Evolutionary conservation across 2,888 invertebrate species (phyloP), one percentile per base, ranked within the genome.

Genomic region (Lydus trimaculatus): DNA sequence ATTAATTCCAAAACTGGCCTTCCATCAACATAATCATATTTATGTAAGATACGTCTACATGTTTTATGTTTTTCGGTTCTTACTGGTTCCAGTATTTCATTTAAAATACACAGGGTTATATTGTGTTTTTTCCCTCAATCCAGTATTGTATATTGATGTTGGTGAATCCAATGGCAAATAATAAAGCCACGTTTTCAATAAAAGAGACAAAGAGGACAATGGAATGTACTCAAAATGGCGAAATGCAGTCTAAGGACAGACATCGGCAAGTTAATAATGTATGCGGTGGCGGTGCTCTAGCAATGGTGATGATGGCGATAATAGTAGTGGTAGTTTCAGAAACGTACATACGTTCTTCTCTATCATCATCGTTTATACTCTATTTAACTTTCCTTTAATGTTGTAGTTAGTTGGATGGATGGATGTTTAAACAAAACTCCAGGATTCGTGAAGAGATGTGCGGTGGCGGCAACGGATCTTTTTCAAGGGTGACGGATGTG

Each of bases 401-500:
- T 17, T 43, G 7, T n/a, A 43, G 43, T 43, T 43, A 13, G 52
- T 23, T 52, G 4, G 5, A 52, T 23, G 13, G 23, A 11, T 52
- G 23, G 52, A 13, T 48, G 9, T n/a, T 43, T 17, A 43, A 43
- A n/a, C n/a, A 48, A 20, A 20, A 11, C 25, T 23, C 25, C 3
- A 13, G n/a, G n/a, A n/a, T 23, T 52, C 23, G 52, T 52, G 25
- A 25, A 25, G 52, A 52, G 52, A 52, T 52, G 52, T 52, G 52
- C 52, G 25, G 52, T 20, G 48, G 48, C 20, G 48, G 48, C 23
- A 15, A 15, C 23, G 5, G 52, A 52, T 23, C 23, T 23, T 52
- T 23, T 52, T 25, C 13, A 23, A 65, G 67, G 75, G 80, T 84
- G 83, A 84, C 83, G 80, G 81, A 82, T 82, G 83, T 82, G 83